These are phyloP conservation scores for Idaea biselata DNA, from an alignment of 2,888 invertebrate species.

Conservation along the genomic window DNA sequence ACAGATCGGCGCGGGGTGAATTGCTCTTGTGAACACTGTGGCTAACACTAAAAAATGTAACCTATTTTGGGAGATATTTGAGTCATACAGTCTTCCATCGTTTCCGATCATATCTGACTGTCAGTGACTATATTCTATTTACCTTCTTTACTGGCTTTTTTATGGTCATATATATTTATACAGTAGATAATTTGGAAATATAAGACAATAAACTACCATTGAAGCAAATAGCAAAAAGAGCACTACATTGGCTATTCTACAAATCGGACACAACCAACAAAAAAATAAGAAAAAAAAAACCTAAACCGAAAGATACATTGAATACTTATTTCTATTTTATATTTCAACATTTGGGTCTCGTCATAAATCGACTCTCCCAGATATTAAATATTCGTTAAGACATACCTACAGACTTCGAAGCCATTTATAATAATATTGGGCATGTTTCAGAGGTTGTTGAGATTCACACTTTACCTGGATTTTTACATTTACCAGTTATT, in stretches of 20 bases:
- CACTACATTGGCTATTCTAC: background rate
- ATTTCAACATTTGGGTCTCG: constrained; percentile 42
- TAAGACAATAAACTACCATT: too few species aligned
- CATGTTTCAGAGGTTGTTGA: constrained; percentile 48
- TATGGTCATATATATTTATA: too few species aligned
- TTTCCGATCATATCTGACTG: too few species aligned
- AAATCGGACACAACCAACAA: background rate
- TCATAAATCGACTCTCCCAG: constrained; percentile 56
- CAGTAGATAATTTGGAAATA: too few species aligned
- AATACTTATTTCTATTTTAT: too few species aligned
- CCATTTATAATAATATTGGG: constrained; percentile 72
- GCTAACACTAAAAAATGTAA: too few species aligned
- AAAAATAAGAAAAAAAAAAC: constrained; percentile 2
- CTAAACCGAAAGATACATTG: constrained; percentile 51
- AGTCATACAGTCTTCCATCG: too few species aligned
- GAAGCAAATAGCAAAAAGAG: background rate
- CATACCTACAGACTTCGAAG: constrained; percentile 51
- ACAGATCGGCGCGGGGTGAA: too few species aligned
- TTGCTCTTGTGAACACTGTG: too few species aligned
- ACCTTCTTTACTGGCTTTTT: too few species aligned
- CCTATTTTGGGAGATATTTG: too few species aligned
- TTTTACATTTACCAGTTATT: constrained; percentile 6
- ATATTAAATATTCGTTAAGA: constrained; percentile 77
- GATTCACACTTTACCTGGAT: constrained; percentile 30
- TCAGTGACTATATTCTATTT: too few species aligned